Conservation (phyloP, 2,797 vertebrate genomes). For the Coendou prehensilis region DNA sequence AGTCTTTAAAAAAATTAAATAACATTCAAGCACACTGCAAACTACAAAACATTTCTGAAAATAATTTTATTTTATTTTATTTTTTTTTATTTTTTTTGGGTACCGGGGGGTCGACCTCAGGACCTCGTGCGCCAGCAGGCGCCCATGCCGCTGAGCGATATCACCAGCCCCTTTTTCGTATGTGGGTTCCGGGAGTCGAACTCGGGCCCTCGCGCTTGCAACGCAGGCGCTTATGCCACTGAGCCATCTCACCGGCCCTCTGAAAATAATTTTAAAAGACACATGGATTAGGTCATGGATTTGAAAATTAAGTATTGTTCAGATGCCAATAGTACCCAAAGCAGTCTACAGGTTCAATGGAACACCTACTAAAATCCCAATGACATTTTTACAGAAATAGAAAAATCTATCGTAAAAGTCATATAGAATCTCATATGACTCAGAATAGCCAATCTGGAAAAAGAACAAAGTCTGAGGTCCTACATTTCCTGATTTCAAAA, state of each 20-base stretch:
- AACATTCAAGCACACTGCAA: background rate
- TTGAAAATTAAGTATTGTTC: background rate
- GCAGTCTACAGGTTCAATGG: background rate
- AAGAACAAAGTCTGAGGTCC: background rate
- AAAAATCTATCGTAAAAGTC: slow-evolving; percentile 16
- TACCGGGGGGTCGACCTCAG: no score
- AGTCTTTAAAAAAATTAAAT: slow-evolving; percentile 42
- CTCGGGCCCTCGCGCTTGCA: no score
- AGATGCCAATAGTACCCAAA: background rate
- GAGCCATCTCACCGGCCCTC: no score
- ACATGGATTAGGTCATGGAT: background rate
- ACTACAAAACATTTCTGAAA: slow-evolving; percentile 10
- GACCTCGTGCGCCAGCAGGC: no score
- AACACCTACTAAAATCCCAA: background rate
- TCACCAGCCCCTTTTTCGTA: no score
- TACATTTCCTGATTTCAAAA: background rate
- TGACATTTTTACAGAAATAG: background rate
- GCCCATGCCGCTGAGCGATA: no score
- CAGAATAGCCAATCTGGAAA: background rate
- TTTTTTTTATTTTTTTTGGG: no score
- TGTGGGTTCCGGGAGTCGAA: no score
- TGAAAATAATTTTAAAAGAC: slow-evolving; percentile 20
- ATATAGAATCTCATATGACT: background rate
- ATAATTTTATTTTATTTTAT: no score
- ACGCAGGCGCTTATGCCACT: no score